phyloP scores from a whole-genome alignment of 1,140 invertebrate species.

The Orussus abietinus region DNA sequence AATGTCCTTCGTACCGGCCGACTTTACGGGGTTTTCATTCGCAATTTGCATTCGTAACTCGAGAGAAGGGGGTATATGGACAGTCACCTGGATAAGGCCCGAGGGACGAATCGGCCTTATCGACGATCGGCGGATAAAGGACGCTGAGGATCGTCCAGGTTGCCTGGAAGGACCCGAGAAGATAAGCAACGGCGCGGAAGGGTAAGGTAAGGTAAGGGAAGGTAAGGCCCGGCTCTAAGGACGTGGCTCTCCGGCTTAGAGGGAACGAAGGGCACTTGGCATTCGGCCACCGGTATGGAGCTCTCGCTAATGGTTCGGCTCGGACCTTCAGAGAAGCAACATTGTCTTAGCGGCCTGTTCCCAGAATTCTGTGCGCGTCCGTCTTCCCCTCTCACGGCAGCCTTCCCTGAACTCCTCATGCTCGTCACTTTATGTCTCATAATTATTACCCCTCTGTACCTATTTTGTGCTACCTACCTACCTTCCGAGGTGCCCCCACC shows the following conservation, averaged over 20 bases:
- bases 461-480: slow-evolving; percentile 25
- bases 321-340: slow-evolving; percentile 29
- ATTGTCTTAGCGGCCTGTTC: slow-evolving; percentile 24
- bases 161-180: no score
- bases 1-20: no score
- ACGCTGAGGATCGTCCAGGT: no score
- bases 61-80: no score
- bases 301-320: slow-evolving; percentile 20
- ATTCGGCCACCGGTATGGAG: slow-evolving; percentile 23
- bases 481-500: background rate
- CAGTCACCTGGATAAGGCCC: no score
- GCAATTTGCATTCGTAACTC: no score
- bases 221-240: no score
- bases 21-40: no score
- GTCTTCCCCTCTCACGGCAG: slow-evolving; percentile 19
- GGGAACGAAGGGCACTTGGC: slow-evolving; percentile 25
- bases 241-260: slow-evolving; percentile 7
- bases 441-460: slow-evolving; percentile 44
- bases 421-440: slow-evolving; percentile 52
- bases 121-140: no score
- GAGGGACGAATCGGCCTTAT: no score
- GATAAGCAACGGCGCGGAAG: no score
- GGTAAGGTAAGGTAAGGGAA: no score
- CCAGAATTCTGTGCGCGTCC: slow-evolving; percentile 23
- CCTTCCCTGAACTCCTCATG: slow-evolving; percentile 30